Conservation (phyloP, 2,113 vertebrate species). For the Melozone crissalis region DNA sequence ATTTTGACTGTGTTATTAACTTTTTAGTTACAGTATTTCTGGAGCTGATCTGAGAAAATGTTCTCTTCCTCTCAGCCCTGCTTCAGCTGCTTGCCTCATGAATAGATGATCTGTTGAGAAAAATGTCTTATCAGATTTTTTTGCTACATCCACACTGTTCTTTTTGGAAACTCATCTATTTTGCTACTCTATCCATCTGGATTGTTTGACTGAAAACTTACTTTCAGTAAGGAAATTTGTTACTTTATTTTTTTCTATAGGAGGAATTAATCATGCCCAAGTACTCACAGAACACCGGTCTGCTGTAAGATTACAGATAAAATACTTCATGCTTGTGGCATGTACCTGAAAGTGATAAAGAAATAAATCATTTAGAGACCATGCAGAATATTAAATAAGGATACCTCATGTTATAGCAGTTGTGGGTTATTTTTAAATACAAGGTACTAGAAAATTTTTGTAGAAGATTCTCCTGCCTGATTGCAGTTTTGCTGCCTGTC, state of each 20-base stretch:
- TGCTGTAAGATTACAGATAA: neutral
- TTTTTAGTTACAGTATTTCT: neutral
- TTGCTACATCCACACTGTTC: neutral
- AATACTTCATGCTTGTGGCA: rapidly evolving
- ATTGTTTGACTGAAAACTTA: neutral
- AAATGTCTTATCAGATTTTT: neutral
- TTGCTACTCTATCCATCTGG: neutral
- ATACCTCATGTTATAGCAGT: neutral
- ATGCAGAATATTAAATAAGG: neutral
- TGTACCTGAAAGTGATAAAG: neutral
- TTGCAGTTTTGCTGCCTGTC: neutral
- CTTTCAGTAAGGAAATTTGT: neutral
- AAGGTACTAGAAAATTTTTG: neutral
- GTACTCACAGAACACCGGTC: neutral
- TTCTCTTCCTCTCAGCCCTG: rapidly evolving
- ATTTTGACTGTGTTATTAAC: neutral
- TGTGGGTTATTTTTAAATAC: neutral
- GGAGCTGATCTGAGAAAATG: neutral
- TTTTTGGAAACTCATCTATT: neutral
- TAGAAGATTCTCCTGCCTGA: neutral
- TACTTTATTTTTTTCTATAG: neutral
- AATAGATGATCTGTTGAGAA: neutral
- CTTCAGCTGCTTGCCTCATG: neutral
- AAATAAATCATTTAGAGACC: neutral
- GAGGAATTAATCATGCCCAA: neutral